Evolutionary conservation across 1,140 invertebrate species (phyloP).

Genomic region (Drosophila sucinea): DNA sequence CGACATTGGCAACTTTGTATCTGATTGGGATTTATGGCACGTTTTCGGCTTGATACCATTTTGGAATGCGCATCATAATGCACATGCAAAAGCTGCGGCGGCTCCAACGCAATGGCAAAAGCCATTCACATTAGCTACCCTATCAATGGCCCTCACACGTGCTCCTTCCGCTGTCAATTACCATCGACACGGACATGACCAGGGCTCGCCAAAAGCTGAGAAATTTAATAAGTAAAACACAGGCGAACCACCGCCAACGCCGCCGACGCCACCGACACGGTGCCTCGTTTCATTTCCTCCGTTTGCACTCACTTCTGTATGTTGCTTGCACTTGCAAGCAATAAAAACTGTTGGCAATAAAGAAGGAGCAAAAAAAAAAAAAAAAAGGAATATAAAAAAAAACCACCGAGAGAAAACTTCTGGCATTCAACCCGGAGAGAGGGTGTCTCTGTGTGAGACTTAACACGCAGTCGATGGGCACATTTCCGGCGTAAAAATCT

Average conservation of each 20-base stretch:
- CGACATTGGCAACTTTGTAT: slow-evolving; percentile 17
- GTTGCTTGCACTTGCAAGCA: slow-evolving; percentile 53
- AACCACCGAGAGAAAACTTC: slow-evolving; percentile 21
- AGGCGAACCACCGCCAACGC: neutral
- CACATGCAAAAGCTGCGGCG: slow-evolving; percentile 30
- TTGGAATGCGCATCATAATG: slow-evolving; percentile 32
- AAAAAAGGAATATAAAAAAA: slow-evolving; percentile 31
- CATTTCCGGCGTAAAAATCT: slow-evolving; percentile 77
- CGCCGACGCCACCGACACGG: neutral
- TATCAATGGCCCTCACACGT: slow-evolving; percentile 65
- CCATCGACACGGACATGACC: slow-evolving; percentile 45
- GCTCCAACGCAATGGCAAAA: neutral
- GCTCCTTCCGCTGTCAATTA: slow-evolving; percentile 60
- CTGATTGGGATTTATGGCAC: slow-evolving; percentile 75
- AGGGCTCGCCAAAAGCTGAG: slow-evolving; percentile 42
- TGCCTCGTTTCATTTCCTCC: slow-evolving; percentile 4
- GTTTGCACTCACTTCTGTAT: neutral
- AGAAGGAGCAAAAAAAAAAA: slow-evolving; percentile 37
- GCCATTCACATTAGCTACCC: slow-evolving; percentile 51
- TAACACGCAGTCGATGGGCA: slow-evolving; percentile 78
- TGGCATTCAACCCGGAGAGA: slow-evolving; percentile 4
- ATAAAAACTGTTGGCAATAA: slow-evolving; percentile 66
- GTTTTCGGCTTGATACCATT: slow-evolving; percentile 46
- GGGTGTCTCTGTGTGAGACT: slow-evolving; percentile 44
- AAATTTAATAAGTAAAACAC: slow-evolving; percentile 79